Percentiles rank a stretch among this genome's conserved stretches.
These are phyloP conservation scores for Prionace glauca DNA, from an alignment of 2,797 vertebrate species.

Conservation along the genomic window DNA sequence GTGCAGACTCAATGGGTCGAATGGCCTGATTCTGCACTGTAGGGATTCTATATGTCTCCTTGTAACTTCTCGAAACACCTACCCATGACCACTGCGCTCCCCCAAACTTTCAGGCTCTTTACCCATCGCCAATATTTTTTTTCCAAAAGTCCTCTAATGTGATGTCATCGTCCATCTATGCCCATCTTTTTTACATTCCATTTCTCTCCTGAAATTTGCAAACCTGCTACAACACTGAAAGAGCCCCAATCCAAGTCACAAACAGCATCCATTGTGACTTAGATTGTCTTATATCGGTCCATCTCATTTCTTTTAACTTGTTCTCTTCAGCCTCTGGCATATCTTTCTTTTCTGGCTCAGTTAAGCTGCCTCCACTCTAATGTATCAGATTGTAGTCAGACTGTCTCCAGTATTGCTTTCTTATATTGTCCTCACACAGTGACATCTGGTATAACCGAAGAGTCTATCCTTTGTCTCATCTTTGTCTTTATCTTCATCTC, in stretches of 20 bases:
- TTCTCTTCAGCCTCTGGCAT: background rate
- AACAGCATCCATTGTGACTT: background rate
- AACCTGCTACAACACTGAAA: background rate
- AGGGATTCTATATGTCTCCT: too few species aligned
- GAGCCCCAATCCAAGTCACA: background rate
- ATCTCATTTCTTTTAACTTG: background rate
- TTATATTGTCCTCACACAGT: background rate
- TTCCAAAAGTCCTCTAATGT: too few species aligned
- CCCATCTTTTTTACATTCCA: background rate
- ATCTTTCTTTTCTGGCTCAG: background rate
- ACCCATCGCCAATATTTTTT: too few species aligned
- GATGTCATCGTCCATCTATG: background rate
- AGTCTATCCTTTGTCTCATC: too few species aligned
- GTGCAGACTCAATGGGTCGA: too few species aligned
- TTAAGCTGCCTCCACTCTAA: background rate
- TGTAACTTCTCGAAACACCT: too few species aligned
- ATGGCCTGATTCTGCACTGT: too few species aligned
- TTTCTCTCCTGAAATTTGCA: background rate
- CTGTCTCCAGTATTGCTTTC: background rate
- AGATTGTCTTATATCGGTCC: background rate
- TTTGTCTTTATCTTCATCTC: background rate
- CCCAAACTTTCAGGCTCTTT: too few species aligned
- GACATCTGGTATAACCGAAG: background rate
- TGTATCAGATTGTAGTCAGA: background rate
- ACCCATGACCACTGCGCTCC: too few species aligned